Base-by-base conservation (phyloP, 2,888 invertebrate species). In the Amiota mariae region DNA sequence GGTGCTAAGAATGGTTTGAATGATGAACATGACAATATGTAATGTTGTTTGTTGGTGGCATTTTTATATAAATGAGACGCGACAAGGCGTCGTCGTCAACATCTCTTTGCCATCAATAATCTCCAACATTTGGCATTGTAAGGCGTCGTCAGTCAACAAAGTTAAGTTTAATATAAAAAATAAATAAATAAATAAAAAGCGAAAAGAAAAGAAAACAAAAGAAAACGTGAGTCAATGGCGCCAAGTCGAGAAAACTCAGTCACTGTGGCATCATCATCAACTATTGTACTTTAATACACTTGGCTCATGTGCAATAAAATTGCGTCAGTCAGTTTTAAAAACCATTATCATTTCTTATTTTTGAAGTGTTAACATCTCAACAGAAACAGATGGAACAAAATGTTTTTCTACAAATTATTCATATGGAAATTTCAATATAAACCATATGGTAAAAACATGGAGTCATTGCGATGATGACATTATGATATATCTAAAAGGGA, bases 61-160 rank as follows among this genome's bases (percentile, higher is more conserved):
- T 77, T 13, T 80, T 81, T 64, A 76, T 75, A 48, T 13, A 3
- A 13, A 36, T 72, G 70, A 20, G 70, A 20, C 70, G 63, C 61
- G 68, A 49, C 61, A 66, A 24, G 66, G 15, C 68, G 71, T 66
- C 71, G 68, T 6, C 71, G 48, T 51, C 72, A 73, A 15, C 70
- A 73, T 73, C 36, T 36, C 59, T 6, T n/a, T 11, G 24, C 54
- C n/a, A 13, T 18, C 59, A 59, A 20, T 20, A 59, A 11, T 59
- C 18, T 20, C 56, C 74, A 61, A 63, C 72, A 59, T 72, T 77
- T 64, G 57, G 49, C 68, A 70, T 54, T 57, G 70, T 49, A 24
- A 64, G 57, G 24, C 73, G 71, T 72, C 75, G 59, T 18, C 46
- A 73, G 71, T 72, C 75, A 63, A 15, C 46, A 73, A 71, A 36